These are phyloP conservation scores for Opisthograptis luteolata DNA, from an alignment of 2,888 invertebrate species.

Conservation along the genomic window DNA sequence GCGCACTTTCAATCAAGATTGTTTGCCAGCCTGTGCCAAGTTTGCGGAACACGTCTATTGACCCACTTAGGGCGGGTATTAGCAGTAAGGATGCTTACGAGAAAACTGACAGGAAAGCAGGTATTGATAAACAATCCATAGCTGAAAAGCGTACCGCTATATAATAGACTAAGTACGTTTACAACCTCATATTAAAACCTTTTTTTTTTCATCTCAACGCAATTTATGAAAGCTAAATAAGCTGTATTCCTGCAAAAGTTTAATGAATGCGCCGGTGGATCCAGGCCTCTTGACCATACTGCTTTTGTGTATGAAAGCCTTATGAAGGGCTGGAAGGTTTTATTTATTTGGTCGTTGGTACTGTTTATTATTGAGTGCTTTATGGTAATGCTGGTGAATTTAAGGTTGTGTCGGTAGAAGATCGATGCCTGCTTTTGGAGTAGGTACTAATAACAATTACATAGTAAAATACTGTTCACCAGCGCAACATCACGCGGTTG, in stretches of 20 bases:
- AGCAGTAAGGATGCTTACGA: constrained; percentile 13
- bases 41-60: constrained; percentile 60
- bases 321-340: not conserved
- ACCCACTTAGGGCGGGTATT: constrained; percentile 52
- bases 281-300: not conserved
- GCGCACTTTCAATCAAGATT: constrained; percentile 73
- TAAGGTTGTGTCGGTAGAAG: too few species aligned
- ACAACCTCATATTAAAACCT: not conserved
- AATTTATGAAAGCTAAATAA: too few species aligned
- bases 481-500: too few species aligned
- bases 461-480: too few species aligned
- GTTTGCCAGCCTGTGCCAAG: constrained; percentile 67
- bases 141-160: too few species aligned
- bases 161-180: too few species aligned
- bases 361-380: too few species aligned
- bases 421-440: too few species aligned
- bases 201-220: not conserved
- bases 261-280: not conserved
- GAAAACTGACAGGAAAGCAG: not conserved
- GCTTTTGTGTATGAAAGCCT: not conserved
- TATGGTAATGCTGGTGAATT: too few species aligned
- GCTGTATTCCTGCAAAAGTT: not conserved
- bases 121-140: too few species aligned
- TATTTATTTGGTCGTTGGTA: too few species aligned
- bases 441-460: too few species aligned